A percentile compares a stretch with the other conserved stretches of the same genome.
phyloP scores from a whole-genome alignment of 2,888 invertebrate genomes.

The Apotomis capreana region DNA sequence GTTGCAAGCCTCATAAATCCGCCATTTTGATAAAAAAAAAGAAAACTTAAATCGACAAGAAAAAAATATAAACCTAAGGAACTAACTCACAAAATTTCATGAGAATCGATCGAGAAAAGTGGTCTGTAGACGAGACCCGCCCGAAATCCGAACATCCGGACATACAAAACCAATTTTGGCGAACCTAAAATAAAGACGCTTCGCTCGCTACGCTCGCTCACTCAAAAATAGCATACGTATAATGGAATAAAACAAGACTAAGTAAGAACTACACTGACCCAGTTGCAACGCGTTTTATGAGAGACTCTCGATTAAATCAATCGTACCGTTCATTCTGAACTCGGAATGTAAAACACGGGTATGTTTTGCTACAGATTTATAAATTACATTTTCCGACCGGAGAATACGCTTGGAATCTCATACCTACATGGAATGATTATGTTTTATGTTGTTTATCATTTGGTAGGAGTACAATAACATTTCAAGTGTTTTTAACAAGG shows the following conservation, averaged over 20 bases:
- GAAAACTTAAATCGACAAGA: no score
- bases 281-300: conserved; percentile 6
- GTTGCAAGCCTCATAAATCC: no score
- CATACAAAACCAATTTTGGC: no score
- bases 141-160: no score
- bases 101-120: no score
- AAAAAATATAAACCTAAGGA: no score
- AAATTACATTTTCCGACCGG: background rate
- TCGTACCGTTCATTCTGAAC: conserved; percentile 8
- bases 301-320: conserved; percentile 4
- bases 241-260: background rate
- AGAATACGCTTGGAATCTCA: no score
- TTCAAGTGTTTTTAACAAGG: conserved; percentile 11
- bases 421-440: no score
- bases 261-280: background rate
- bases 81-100: no score
- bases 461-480: background rate
- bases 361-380: conserved; percentile 1
- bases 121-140: no score
- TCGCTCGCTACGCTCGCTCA: background rate
- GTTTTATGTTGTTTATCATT: background rate
- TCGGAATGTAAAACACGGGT: background rate
- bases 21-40: no score
- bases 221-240: background rate
- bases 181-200: background rate